phyloP scores from a whole-genome alignment of 2,113 vertebrate genomes.

The Aplodontia rufa region DNA sequence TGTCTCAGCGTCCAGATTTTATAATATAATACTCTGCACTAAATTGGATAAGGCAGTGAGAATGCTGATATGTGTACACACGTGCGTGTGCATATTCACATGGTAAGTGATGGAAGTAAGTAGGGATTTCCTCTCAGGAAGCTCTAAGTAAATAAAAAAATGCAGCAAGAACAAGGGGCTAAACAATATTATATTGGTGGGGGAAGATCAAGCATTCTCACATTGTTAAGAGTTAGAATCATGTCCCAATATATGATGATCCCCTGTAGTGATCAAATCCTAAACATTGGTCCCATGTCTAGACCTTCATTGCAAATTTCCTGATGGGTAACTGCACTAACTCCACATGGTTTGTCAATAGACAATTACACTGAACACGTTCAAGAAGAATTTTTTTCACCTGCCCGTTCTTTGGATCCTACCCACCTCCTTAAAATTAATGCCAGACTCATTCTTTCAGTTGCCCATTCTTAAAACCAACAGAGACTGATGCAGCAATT shows the following conservation, averaged over 20 bases:
- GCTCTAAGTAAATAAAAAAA: background rate
- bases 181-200: background rate
- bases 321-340: background rate
- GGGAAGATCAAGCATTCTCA: background rate
- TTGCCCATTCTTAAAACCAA: background rate
- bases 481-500: background rate
- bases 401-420: background rate
- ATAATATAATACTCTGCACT: accelerated
- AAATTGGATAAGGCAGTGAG: background rate
- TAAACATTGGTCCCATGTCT: background rate
- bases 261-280: background rate
- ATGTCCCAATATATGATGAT: background rate
- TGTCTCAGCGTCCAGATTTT: background rate
- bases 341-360: background rate
- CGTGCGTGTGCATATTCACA: background rate
- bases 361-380: background rate
- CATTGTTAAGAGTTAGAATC: background rate
- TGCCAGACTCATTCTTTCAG: background rate
- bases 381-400: background rate
- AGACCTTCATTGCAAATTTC: background rate
- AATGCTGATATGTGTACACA: background rate
- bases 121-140: background rate
- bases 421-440: background rate
- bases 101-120: background rate
- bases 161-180: background rate